Conservation (phyloP, 2,797 vertebrate species). For the Cyclopterus lumpus region DNA sequence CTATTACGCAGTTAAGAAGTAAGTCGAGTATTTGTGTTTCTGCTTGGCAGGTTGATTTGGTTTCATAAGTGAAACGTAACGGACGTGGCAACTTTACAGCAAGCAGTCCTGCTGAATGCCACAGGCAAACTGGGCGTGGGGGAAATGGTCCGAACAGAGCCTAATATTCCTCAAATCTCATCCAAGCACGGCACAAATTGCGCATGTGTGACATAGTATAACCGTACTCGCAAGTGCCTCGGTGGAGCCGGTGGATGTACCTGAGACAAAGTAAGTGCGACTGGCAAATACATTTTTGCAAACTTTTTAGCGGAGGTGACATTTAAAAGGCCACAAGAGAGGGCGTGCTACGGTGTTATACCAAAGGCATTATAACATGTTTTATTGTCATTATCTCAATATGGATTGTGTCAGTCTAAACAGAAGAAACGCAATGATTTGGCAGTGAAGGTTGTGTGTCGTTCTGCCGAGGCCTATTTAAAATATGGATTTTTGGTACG, state of each 20-base stretch:
- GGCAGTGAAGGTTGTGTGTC: neutral
- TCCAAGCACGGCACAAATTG: slow-evolving; percentile 34
- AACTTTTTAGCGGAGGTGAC: slow-evolving; percentile 63
- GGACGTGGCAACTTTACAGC: slow-evolving; percentile 82
- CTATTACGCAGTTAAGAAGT: slow-evolving; percentile 46
- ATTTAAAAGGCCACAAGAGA: slow-evolving; percentile 44
- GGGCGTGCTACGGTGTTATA: slow-evolving; percentile 10
- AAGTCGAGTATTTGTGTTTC: slow-evolving; percentile 3
- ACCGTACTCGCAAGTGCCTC: slow-evolving; percentile 19
- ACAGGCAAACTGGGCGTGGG: slow-evolving; percentile 79
- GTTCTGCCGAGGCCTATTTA: slow-evolving; percentile 18
- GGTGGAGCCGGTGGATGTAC: slow-evolving; percentile 50
- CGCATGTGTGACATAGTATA: slow-evolving; percentile 44
- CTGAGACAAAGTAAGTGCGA: slow-evolving; percentile 68
- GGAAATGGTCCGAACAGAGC: slow-evolving; percentile 45
- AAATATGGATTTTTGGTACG: neutral
- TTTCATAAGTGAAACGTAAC: slow-evolving; percentile 60
- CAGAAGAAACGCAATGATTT: neutral
- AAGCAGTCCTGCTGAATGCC: slow-evolving; percentile 60
- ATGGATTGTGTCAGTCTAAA: neutral
- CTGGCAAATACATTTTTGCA: slow-evolving; percentile 60
- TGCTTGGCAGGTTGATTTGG: slow-evolving; percentile 12
- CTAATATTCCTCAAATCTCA: slow-evolving; percentile 44
- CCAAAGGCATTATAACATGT: neutral
- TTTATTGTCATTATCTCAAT: neutral